A percentile compares a stretch with the other conserved stretches of the same genome.
Evolutionary conservation across 2,797 vertebrate species (phyloP).

Genomic region (Takifugu ocellatus): DNA sequence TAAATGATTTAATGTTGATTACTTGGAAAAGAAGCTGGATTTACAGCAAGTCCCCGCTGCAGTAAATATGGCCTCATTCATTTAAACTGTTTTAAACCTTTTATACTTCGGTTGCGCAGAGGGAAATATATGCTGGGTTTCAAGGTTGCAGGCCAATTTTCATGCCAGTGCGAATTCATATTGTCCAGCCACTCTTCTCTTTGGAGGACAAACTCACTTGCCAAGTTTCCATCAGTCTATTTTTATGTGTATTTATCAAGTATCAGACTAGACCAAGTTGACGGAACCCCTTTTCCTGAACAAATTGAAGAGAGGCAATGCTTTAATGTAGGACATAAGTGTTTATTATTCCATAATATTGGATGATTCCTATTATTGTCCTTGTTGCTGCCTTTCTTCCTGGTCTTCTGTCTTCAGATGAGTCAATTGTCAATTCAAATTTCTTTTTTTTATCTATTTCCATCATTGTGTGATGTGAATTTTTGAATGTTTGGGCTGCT

Average conservation of each 20-base stretch:
- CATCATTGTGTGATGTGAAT: too few relatives aligned
- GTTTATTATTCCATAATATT: too few relatives aligned
- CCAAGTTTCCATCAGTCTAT: neutral
- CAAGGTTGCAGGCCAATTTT: neutral
- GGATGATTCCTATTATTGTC: too few relatives aligned
- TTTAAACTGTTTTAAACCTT: neutral
- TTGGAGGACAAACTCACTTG: neutral
- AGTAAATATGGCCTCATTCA: neutral
- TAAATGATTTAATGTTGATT: constrained; percentile 14
- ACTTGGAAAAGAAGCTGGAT: neutral
- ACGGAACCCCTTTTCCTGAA: neutral
- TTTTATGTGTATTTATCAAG: neutral
- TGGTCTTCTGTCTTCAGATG: too few relatives aligned
- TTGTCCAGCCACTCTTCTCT: neutral
- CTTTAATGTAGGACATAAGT: too few relatives aligned
- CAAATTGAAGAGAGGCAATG: too few relatives aligned
- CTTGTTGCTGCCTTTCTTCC: too few relatives aligned
- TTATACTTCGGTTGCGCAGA: neutral
- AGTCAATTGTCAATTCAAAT: too few relatives aligned
- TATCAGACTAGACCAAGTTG: neutral
- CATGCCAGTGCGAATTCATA: neutral
- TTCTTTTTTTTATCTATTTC: too few relatives aligned
- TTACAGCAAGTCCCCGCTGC: neutral
- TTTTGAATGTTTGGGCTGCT: too few relatives aligned
- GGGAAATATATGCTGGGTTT: neutral